Percentiles rank a stretch among this genome's conserved stretches.
These are phyloP conservation scores for Zosterops hypoxanthus DNA, from an alignment of 2,113 vertebrate genomes.

Conservation along the genomic window DNA sequence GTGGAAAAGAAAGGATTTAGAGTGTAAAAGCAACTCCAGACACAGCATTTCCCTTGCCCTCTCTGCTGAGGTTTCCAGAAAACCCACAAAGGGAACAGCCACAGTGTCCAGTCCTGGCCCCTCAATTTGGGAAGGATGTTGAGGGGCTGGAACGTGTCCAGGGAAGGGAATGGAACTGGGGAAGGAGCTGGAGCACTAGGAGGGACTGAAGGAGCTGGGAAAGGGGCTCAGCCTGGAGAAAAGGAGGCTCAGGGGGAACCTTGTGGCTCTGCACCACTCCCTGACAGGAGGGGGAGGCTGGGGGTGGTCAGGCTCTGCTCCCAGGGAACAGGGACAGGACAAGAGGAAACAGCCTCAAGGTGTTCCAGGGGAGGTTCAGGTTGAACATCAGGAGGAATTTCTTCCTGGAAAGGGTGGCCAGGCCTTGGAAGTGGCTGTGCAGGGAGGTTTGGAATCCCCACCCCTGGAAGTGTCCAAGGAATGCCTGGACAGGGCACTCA, in stretches of 20 bases:
- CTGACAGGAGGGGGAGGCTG: neutral
- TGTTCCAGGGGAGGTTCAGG: fast-evolving
- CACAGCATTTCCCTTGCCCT: neutral
- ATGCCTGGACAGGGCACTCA: fast-evolving
- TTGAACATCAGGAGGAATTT: neutral
- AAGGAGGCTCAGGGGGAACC: neutral
- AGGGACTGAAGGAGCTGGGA: neutral
- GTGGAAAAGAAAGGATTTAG: neutral
- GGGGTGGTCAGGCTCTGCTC: neutral
- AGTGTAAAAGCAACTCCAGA: neutral
- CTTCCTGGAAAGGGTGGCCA: fast-evolving
- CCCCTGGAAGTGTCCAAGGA: neutral
- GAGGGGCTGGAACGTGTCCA: fast-evolving
- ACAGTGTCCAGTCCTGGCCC: neutral
- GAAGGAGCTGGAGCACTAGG: neutral
- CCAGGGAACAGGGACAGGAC: neutral
- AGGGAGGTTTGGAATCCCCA: neutral
- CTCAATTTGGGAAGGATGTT: fast-evolving
- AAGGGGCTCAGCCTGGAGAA: neutral
- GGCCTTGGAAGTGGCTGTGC: fast-evolving
- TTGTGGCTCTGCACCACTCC: neutral
- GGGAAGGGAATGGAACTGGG: fast-evolving
- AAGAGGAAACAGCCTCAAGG: fast-evolving
- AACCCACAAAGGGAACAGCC: neutral
- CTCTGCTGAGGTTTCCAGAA: neutral